These are phyloP conservation scores for Nothobranchius furzeri DNA, from an alignment of 2,113 vertebrate species.

Conservation along the genomic window DNA sequence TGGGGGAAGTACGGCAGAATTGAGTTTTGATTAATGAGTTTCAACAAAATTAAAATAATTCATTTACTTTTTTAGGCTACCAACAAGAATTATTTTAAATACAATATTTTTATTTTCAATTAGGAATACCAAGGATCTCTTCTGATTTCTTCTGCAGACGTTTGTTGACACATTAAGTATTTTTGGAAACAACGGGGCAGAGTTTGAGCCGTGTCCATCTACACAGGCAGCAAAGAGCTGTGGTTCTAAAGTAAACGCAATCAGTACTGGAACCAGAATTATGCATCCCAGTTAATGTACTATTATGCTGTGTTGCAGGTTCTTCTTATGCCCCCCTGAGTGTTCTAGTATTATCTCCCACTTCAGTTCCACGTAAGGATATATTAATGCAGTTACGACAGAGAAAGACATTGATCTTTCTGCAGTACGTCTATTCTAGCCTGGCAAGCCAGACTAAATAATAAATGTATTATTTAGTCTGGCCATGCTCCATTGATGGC, in stretches of 20 bases:
- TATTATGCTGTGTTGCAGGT: neutral
- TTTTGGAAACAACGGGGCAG: neutral
- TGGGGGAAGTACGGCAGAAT: too few species aligned
- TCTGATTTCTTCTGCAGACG: too few species aligned
- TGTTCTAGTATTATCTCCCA: slow-evolving; percentile 3
- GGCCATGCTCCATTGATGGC: too few species aligned
- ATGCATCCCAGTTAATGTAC: neutral
- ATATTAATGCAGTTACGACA: neutral
- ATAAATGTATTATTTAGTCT: too few species aligned
- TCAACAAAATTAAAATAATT: neutral
- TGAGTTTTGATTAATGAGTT: neutral
- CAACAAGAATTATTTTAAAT: too few species aligned
- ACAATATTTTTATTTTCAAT: too few species aligned
- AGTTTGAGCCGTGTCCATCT: neutral
- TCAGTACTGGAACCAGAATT: neutral
- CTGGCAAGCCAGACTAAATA: too few species aligned
- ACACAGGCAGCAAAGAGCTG: neutral
- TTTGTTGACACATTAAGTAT: neutral
- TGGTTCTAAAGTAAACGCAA: neutral
- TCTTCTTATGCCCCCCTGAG: neutral
- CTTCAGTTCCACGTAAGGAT: neutral
- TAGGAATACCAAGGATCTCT: too few species aligned
- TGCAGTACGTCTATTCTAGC: neutral
- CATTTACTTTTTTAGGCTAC: too few species aligned
- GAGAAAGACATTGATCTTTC: neutral